Evolutionary conservation across 2,113 vertebrate species (phyloP).

Genomic region (Nycticryphes semicollaris): DNA sequence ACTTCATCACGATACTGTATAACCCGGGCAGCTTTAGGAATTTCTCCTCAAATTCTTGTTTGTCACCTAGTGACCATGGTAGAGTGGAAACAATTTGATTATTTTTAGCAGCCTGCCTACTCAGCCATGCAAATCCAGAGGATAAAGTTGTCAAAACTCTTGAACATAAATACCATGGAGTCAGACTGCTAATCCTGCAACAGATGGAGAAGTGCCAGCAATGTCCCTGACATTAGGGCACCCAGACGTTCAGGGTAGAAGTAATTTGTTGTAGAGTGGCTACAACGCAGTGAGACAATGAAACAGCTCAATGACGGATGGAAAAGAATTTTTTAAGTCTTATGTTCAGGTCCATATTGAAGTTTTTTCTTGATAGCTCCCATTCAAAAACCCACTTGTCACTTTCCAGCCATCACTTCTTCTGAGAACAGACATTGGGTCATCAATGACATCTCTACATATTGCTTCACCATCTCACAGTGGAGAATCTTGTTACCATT

Average conservation of each 20-base stretch:
- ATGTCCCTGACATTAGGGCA: background rate
- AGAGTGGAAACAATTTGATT: background rate
- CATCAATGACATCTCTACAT: background rate
- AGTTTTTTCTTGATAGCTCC: background rate
- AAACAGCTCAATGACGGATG: background rate
- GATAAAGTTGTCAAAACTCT: background rate
- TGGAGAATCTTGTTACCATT: background rate
- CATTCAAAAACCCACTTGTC: background rate
- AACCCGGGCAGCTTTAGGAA: background rate
- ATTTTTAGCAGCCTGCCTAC: background rate
- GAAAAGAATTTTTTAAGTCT: background rate
- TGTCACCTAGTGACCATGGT: background rate
- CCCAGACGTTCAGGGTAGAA: background rate
- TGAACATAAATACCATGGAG: background rate
- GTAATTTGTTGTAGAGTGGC: background rate
- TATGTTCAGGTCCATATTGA: background rate
- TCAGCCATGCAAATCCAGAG: background rate
- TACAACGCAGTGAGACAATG: background rate
- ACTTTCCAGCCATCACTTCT: background rate
- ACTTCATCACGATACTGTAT: background rate
- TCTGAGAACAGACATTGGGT: background rate
- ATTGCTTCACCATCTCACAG: background rate
- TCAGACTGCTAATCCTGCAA: background rate
- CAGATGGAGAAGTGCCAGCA: background rate
- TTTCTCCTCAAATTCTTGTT: background rate